Base-by-base conservation (phyloP, 2,888 invertebrate species). In the Hydroisotoma schaefferi region DNA sequence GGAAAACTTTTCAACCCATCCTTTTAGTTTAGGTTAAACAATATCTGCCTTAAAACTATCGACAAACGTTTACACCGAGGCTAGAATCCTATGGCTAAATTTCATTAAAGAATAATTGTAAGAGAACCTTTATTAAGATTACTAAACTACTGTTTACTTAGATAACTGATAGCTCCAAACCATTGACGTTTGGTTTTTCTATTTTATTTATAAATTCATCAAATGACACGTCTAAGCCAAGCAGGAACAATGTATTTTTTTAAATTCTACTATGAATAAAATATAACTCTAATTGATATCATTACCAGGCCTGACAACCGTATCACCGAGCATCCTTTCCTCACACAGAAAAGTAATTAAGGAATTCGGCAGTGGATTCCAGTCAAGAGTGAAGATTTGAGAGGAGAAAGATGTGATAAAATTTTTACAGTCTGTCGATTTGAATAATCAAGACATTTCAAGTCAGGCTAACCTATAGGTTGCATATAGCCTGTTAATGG, bases 371-470 rank as follows among this genome's bases (percentile, higher is more conserved):
- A n/a, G n/a, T n/a, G n/a, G n/a, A 38, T 25, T 33, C 27, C 5
- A 23, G 2, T 29, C 25, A 38, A 18, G 43, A 48, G 48, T n/a
- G 26, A 53, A 26, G 23, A 53, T 26, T 4, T 22, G 23, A 37
- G 37, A 3, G 27, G 40, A 43, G 6, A n/a, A n/a, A n/a, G n/a
- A 40, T 53, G 38, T 27, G 23, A 53, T 53, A 53, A 53, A 53
- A 53, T 26, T 40, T 53, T 53, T 53, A 53, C 25, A 43, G 53
- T 29, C 53, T 40, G 53, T 43, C 53, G 37, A 53, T 53, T 53
- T 53, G 53, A 53, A 53, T 53, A 53, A 53, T 53, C 40, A 40
- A 43, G 23, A 53, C 53, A 53, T 53, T 53, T 53, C 40, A 43
- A 53, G 53, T 53, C 53, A 23, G 53, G 53, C 38, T 53, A 53